Percentiles rank a stretch among this genome's conserved stretches.
phyloP scores from a whole-genome alignment of 2,113 vertebrate genomes.

The Jacana jacana region DNA sequence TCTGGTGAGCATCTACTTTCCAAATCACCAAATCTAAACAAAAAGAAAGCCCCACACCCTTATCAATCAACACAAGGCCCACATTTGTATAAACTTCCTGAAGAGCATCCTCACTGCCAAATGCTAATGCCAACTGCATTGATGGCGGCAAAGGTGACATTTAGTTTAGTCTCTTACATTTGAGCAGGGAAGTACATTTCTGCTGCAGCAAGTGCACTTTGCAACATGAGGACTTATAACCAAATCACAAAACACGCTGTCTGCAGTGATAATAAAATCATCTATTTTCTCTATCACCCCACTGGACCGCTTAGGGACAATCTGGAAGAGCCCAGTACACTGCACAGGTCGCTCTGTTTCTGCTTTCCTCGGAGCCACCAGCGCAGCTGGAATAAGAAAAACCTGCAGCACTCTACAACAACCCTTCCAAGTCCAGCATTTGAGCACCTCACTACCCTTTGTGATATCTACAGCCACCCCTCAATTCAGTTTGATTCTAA shows the following conservation, averaged over 20 bases:
- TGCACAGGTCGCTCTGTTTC: not conserved
- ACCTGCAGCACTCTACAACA: not conserved
- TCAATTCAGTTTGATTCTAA: not conserved
- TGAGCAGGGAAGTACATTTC: accelerated
- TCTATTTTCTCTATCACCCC: not conserved
- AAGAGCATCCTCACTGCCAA: not conserved
- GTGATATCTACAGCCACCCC: not conserved
- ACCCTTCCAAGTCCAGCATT: not conserved
- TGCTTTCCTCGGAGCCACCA: not conserved
- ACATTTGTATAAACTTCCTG: not conserved
- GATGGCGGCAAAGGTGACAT: not conserved
- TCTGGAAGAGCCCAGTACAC: not conserved
- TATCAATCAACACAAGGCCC: not conserved
- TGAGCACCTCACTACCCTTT: not conserved
- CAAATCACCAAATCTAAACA: not conserved
- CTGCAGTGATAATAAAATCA: not conserved
- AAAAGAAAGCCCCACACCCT: not conserved
- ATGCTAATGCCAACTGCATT: not conserved
- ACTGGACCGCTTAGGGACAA: not conserved
- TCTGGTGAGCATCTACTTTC: not conserved
- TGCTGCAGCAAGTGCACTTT: not conserved
- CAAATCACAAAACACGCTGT: not conserved
- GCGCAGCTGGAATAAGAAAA: not conserved
- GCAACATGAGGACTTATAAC: not conserved
- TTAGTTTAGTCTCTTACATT: not conserved